A percentile compares a stretch with the other conserved stretches of the same genome.
Conservation (phyloP, 1,140 invertebrate genomes). For the Solenopsis fugax region DNA sequence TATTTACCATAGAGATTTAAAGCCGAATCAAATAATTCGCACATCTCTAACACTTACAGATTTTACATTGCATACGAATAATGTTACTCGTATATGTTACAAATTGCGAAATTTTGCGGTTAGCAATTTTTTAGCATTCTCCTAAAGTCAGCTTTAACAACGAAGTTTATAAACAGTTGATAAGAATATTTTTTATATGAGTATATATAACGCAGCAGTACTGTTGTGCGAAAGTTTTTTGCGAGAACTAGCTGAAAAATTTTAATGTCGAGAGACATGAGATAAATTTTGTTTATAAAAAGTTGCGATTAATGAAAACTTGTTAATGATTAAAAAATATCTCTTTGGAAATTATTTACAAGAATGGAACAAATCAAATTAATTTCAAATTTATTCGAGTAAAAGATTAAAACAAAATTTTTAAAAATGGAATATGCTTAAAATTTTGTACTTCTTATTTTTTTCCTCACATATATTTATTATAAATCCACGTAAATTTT, state of each 20-base stretch:
- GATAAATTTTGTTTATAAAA: background rate
- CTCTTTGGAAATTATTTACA: background rate
- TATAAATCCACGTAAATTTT: background rate
- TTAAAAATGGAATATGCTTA: background rate
- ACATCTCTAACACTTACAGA: background rate
- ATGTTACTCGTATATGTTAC: background rate
- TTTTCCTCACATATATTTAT: too few relatives aligned
- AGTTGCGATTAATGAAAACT: background rate
- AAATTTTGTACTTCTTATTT: constrained; percentile 21
- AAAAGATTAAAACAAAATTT: background rate
- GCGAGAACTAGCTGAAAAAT: background rate
- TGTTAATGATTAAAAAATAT: background rate
- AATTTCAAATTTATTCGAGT: background rate
- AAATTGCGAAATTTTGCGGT: background rate
- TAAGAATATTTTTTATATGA: constrained; percentile 24
- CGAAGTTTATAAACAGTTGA: background rate
- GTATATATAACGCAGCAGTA: background rate
- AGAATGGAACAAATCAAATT: background rate
- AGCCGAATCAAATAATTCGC: too few relatives aligned
- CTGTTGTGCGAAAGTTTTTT: background rate
- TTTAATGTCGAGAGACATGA: background rate
- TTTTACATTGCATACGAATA: constrained; percentile 7
- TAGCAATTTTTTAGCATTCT: constrained; percentile 7
- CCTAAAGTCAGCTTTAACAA: background rate
- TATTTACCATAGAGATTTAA: too few relatives aligned